These are phyloP conservation scores for Fistularia commersonii DNA, from an alignment of 2,797 vertebrate genomes.

Conservation along the genomic window DNA sequence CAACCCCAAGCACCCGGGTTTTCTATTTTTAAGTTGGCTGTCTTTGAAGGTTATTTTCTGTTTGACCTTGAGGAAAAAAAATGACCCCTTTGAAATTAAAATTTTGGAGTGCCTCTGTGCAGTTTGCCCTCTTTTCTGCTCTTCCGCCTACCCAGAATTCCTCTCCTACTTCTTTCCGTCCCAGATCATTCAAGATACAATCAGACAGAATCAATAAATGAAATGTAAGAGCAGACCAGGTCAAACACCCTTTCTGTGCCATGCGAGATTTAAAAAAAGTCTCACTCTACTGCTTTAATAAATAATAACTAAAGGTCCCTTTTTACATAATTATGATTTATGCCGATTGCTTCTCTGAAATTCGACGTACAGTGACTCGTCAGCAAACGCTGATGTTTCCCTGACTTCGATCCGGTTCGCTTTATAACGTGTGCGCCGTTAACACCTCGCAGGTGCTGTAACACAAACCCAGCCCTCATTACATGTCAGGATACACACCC, in stretches of 20 bases:
- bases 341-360: background rate
- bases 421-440: background rate
- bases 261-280: constrained; percentile 27
- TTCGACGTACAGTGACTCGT: background rate
- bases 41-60: constrained; percentile 52
- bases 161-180: constrained; percentile 18
- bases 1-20: too few relatives aligned
- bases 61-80: constrained; percentile 56
- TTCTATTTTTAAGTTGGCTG: constrained; percentile 11
- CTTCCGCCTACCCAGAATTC: too few relatives aligned
- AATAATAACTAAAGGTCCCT: constrained; percentile 1
- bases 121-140: constrained; percentile 38
- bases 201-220: constrained; percentile 56
- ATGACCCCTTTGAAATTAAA: constrained; percentile 54
- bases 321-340: background rate
- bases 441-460: constrained; percentile 23
- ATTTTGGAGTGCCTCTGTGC: constrained; percentile 32
- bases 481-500: constrained; percentile 54
- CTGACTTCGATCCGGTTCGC: constrained; percentile 15
- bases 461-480: constrained; percentile 50
- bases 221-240: constrained; percentile 44
- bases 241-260: constrained; percentile 17
- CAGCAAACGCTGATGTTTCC: background rate
- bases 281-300: constrained; percentile 25
- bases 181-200: constrained; percentile 43